Evolutionary conservation across 2,113 vertebrate species (phyloP), one percentile per base, ranked within the genome.

Genomic region (Ancistrus triradiatus): DNA sequence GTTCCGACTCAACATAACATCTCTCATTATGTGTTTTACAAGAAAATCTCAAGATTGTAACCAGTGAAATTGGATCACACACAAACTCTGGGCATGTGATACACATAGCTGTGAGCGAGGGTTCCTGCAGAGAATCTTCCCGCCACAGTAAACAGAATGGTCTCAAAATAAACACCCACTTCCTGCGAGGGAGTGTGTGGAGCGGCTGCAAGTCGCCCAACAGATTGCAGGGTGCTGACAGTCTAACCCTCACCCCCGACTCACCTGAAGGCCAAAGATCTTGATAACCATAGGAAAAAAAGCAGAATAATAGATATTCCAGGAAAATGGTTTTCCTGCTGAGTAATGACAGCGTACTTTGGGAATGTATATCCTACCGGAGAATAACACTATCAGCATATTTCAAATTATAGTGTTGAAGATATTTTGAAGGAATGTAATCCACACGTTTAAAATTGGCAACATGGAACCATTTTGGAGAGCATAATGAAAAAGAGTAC

Each of bases 111-210:
- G 59, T 38, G 49, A 67, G 55, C n/a, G 55, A 44, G 49, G 25
- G 18, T 55, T 49, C 55, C 47, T 60, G 49, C 8, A 9, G 64
- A 55, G 53, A 62, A 63, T 44, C 64, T 56, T 68, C 62, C 42
- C 64, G 69, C 74, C 56, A 63, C 75, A 70, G 78, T 86, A 84
- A 86, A 85, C 85, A 86, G 70, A 70, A 66, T 70, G 80, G 77
- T 71, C 72, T 77, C 80, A 76, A 86, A 88, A 87, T 78, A 86
- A 88, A 87, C 79, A 87, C 75, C 63, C 70, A 66, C 75, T 84
- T 88, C 85, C 85, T 86, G 82, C 79, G 69, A 70, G 47, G 19
- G 51, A 58, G 74, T 11, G 35, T 68, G 50, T 74, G 73, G 63
- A 67, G 65, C 71, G 63, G 59, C 72, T 67, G 77, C 72, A 79